Percentiles rank a stretch among this genome's conserved stretches.
phyloP scores from a whole-genome alignment of 1,140 invertebrate genomes.

The Neomicropteryx cornuta region DNA sequence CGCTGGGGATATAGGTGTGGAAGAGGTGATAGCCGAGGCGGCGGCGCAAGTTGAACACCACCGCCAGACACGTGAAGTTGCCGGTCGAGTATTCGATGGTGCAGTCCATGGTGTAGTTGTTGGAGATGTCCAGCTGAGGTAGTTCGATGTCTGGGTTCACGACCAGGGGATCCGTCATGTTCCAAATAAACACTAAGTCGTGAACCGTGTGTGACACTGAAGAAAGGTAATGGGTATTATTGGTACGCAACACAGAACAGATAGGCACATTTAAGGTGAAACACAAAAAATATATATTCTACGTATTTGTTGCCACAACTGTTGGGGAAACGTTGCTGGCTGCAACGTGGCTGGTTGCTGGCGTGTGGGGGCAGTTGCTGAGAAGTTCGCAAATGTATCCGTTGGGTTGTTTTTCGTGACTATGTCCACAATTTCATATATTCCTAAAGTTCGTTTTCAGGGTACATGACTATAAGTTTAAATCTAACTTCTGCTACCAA shows the following conservation, averaged over 20 bases:
- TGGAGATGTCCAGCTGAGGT: conserved; percentile 76
- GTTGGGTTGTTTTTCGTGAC: too few relatives aligned
- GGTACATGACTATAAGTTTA: too few relatives aligned
- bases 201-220: conserved; percentile 75
- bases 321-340: too few relatives aligned
- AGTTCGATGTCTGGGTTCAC: conserved; percentile 79
- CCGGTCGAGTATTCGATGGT: conserved; percentile 82
- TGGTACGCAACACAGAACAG: too few relatives aligned
- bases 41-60: conserved; percentile 71
- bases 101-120: conserved; percentile 79
- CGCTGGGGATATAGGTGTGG: conserved; percentile 84
- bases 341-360: too few relatives aligned
- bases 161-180: conserved; percentile 75
- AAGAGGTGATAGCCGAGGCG: conserved; percentile 82
- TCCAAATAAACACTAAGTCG: conserved; percentile 79
- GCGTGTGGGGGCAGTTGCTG: too few relatives aligned
- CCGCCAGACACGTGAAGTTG: conserved; percentile 79
- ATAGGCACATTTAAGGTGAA: too few relatives aligned
- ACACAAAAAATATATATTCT: neutral
- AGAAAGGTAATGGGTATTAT: conserved; percentile 16
- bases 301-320: neutral
- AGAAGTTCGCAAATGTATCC: too few relatives aligned
- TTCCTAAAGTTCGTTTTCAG: too few relatives aligned
- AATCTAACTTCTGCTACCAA: too few relatives aligned
- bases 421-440: too few relatives aligned